phyloP scores from a whole-genome alignment of 2,113 vertebrate species.

The Cavia porcellus region DNA sequence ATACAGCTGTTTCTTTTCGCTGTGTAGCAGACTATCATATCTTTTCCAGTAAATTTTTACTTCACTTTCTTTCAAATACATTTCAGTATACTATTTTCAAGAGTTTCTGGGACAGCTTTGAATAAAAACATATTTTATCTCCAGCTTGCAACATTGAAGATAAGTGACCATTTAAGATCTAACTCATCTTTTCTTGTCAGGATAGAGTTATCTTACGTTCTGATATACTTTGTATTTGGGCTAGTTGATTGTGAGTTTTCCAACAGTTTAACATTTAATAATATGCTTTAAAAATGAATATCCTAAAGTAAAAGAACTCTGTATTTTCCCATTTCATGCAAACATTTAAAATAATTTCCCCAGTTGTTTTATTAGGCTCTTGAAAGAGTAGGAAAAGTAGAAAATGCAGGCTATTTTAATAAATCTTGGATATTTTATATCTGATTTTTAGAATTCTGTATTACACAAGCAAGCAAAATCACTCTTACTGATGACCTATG shows the following conservation, averaged over 20 bases:
- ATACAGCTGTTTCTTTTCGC: neutral
- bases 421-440: conserved; percentile 54
- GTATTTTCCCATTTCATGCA: conserved; percentile 52
- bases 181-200: conserved; percentile 72
- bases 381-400: conserved; percentile 54
- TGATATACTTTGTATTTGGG: conserved; percentile 73
- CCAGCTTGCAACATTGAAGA: conserved; percentile 52
- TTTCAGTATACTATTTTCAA: conserved; percentile 78
- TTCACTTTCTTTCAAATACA: conserved; percentile 68
- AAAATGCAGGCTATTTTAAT: conserved; percentile 58
- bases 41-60: conserved; percentile 58
- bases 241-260: conserved; percentile 75
- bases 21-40: neutral
- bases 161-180: conserved; percentile 73
- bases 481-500: conserved; percentile 47
- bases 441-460: conserved; percentile 50
- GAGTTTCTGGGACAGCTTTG: conserved; percentile 39
- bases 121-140: conserved; percentile 50
- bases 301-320: conserved; percentile 53
- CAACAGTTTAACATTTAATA: conserved; percentile 69
- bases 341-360: conserved; percentile 57
- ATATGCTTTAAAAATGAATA: conserved; percentile 62
- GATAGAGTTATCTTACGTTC: conserved; percentile 57
- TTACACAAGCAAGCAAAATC: conserved; percentile 58
- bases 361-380: conserved; percentile 39